phyloP scores from a whole-genome alignment of 1,140 invertebrate species.

The Augochlora pura region DNA sequence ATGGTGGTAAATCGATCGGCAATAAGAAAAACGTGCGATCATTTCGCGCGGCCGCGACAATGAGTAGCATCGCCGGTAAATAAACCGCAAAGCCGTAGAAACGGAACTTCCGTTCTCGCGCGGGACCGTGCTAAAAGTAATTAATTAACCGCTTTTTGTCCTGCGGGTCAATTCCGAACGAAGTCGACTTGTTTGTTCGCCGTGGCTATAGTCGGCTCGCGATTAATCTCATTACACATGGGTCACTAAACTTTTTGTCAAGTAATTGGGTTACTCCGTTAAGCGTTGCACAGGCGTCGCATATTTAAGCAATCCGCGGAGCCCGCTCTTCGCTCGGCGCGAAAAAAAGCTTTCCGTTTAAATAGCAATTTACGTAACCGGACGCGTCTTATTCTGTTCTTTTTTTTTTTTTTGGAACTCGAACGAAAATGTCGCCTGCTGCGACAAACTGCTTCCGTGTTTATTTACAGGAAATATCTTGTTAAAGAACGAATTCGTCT shows the following conservation, averaged over 20 bases:
- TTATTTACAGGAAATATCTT: too few relatives aligned
- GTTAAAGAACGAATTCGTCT: too few relatives aligned
- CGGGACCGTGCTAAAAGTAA: slow-evolving; percentile 33
- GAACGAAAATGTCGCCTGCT: too few relatives aligned
- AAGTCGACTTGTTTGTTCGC: slow-evolving; percentile 41
- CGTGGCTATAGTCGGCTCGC: slow-evolving; percentile 17
- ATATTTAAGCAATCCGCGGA: neutral
- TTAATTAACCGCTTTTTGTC: slow-evolving; percentile 49
- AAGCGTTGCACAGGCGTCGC: neutral
- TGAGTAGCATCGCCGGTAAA: slow-evolving; percentile 14
- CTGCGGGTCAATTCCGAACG: slow-evolving; percentile 25
- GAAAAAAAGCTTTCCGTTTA: neutral
- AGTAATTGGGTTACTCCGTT: slow-evolving; percentile 29
- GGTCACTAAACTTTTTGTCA: slow-evolving; percentile 47
- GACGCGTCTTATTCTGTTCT: too few relatives aligned
- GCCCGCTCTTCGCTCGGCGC: too few relatives aligned
- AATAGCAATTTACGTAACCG: neutral
- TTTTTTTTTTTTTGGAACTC: too few relatives aligned
- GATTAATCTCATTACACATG: slow-evolving; percentile 49
- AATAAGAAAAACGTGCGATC: neutral
- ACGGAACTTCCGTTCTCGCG: neutral
- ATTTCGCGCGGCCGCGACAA: neutral
- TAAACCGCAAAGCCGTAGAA: slow-evolving; percentile 18
- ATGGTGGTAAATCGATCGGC: neutral
- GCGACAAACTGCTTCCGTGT: too few relatives aligned